These are phyloP conservation scores for Distichodus sexfasciatus DNA, from an alignment of 2,797 vertebrate species.

Conservation along the genomic window DNA sequence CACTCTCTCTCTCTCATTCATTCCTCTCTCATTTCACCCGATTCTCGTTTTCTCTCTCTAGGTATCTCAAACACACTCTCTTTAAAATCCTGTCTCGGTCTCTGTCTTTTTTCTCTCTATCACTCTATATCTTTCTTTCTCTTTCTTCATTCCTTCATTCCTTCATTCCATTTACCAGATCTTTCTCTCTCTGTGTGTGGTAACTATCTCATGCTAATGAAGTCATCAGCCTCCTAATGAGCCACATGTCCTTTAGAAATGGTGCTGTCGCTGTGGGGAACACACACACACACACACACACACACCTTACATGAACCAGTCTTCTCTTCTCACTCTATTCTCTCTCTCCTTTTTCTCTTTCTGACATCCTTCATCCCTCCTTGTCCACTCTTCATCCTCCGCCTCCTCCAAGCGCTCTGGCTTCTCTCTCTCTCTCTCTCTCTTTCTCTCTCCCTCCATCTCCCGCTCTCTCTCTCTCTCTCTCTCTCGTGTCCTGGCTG, in stretches of 20 bases:
- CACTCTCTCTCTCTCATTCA: conserved; percentile 20
- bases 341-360: neutral
- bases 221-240: conserved; percentile 36
- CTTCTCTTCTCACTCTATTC: neutral
- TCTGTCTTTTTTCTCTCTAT: neutral
- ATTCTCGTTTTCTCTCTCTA: neutral
- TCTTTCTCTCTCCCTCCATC: no score
- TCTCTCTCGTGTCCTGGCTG: neutral
- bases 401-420: neutral
- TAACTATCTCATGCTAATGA: conserved; percentile 21
- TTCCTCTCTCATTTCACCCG: conserved; percentile 6
- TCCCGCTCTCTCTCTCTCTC: neutral
- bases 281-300: neutral
- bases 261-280: neutral
- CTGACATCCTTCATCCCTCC: no score
- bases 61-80: neutral
- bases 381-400: neutral
- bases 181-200: neutral
- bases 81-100: conserved; percentile 9
- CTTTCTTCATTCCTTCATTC: neutral
- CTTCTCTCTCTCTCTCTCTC: neutral
- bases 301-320: neutral
- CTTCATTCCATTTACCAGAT: conserved; percentile 17
- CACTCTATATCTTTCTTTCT: neutral
- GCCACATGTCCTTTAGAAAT: conserved; percentile 32